Evolutionary conservation across 2,797 vertebrate species (phyloP).

Genomic region (Arctocebus calabarensis): DNA sequence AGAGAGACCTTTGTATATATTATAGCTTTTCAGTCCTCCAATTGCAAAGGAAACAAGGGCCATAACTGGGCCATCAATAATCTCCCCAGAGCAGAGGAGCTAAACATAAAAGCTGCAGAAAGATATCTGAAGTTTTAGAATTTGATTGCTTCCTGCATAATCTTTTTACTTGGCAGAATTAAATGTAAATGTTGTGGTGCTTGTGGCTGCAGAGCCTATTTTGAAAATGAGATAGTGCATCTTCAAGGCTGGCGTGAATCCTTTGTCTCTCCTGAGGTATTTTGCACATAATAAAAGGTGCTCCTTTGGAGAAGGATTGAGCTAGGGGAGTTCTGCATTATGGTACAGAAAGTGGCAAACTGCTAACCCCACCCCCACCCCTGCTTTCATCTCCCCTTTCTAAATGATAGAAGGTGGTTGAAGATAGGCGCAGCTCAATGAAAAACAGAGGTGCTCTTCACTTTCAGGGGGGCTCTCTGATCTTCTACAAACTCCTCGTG

Average conservation of each 20-base stretch:
- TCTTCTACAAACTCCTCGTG: not conserved
- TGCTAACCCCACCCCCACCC: not conserved
- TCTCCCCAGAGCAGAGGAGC: not conserved
- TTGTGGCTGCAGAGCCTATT: not conserved
- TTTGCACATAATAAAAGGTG: slow-evolving; percentile 12
- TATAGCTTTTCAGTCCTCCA: not conserved
- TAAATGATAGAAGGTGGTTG: not conserved
- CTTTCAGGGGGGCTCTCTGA: not conserved
- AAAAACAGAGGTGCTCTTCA: not conserved
- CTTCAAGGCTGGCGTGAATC: not conserved
- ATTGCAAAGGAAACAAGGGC: slow-evolving; percentile 10
- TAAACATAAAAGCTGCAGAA: not conserved
- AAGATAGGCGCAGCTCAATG: not conserved
- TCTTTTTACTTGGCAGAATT: slow-evolving; percentile 11
- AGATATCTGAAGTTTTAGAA: not conserved
- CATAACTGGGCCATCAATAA: not conserved
- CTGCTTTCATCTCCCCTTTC: not conserved
- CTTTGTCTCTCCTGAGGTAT: not conserved
- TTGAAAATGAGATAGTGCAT: slow-evolving; percentile 27
- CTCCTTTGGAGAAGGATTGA: not conserved
- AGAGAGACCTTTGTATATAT: slow-evolving; percentile 12
- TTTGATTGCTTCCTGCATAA: not conserved
- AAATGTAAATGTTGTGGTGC: not conserved
- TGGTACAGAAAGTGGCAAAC: not conserved
- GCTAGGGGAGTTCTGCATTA: not conserved